A percentile compares a stretch with the other conserved stretches of the same genome.
Evolutionary conservation across 2,113 vertebrate genomes (phyloP).

Genomic region (Semnornis frantzii): DNA sequence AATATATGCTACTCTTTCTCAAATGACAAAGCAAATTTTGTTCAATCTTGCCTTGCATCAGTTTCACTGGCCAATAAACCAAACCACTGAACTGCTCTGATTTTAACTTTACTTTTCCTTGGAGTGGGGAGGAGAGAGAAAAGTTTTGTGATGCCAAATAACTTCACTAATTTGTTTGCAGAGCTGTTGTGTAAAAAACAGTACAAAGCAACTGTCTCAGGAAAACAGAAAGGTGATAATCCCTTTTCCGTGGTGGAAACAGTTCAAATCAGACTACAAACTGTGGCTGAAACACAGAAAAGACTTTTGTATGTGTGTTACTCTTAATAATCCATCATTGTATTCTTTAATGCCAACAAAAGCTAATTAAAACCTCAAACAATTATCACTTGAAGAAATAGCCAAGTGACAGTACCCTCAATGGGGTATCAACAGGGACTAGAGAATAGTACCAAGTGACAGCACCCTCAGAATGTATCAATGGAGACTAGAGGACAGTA

Average conservation of each 20-base stretch:
- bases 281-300: not conserved
- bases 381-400: not conserved
- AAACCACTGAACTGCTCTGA: not conserved
- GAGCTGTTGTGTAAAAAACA: too few relatives aligned
- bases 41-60: not conserved
- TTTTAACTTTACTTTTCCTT: not conserved
- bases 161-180: not conserved
- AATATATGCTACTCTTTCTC: not conserved
- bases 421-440: too few relatives aligned
- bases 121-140: not conserved
- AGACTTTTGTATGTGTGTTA: fast-evolving
- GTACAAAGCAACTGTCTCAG: not conserved
- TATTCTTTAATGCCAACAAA: not conserved
- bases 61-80: not conserved
- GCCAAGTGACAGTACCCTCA: not conserved
- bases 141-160: not conserved
- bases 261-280: not conserved
- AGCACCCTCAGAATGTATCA: not conserved
- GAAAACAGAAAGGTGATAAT: not conserved
- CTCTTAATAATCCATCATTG: not conserved
- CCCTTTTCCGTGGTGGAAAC: not conserved
- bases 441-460: too few relatives aligned
- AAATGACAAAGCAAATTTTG: not conserved
- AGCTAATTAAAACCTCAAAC: not conserved
- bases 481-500: too few relatives aligned